Evolutionary conservation across 2,113 vertebrate species (phyloP), one percentile per base, ranked within the genome.

Genomic region (Rousettus leschenaultii): DNA sequence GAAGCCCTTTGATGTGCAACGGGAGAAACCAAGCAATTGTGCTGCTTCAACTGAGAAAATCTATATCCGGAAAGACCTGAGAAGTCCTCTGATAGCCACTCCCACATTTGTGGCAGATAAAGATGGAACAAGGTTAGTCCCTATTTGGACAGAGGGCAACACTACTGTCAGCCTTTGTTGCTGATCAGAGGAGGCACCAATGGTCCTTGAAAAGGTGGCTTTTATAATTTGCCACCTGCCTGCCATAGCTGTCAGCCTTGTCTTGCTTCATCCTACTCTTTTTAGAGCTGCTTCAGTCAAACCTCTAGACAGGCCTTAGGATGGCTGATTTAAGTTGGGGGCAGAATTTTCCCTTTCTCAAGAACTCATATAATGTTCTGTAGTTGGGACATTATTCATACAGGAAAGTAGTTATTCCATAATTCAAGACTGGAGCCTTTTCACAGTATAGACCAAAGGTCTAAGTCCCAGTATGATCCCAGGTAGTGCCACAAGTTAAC

Each of bases 21-120:
- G 99, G 98, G 99, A 99, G 97, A 99, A 99, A 95, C 99, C 99
- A 79, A 98, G 99, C 86, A 99, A 99, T 98, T 99, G 99, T 88
- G 99, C 99, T 86, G 99, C 99, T 95, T 99, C 99, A 74, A 99
- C 99, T 35, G 99, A 99, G 92, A 99, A 99, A 96, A 99, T 99
- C 98, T 99, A 99, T 95, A 99, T 99, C 96, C 99, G 99, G 45
- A 99, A 99, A 97, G 99, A 99, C 97, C 98, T 99, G 30, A 98
- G 99, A 96, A 99, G 99, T 86, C 99, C 99, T 6, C 98, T 99
- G 59, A 99, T 99, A 91, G 99, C 99, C 97, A 99, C 99, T 2
- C 99, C 99, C 57, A 99, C 99, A 0, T 99, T 99, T 97, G 99
- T 99, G 93, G 99, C 99, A 11, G 99, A 99, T 97, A 99, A 99